Conservation (phyloP, 2,797 vertebrate genomes). For the Pagetopsis macropterus region DNA sequence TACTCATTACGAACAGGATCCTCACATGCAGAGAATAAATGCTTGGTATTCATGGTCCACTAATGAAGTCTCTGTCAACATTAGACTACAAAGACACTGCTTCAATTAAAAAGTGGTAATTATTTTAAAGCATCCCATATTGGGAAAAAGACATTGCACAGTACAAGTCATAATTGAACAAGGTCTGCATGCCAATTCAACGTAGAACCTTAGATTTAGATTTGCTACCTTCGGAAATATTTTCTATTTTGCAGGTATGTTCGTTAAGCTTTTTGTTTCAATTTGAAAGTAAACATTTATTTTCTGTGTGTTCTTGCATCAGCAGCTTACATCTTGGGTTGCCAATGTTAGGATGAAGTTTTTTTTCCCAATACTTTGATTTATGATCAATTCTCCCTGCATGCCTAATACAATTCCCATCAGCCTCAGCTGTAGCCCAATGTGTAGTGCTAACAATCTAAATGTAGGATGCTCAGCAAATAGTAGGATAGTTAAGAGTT, state of each 20-base stretch:
- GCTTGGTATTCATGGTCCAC: neutral
- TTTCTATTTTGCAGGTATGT: neutral
- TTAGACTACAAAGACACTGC: neutral
- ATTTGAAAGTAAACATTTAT: neutral
- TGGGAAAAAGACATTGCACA: neutral
- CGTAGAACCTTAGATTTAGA: neutral
- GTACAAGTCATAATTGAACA: neutral
- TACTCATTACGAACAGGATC: constrained; percentile 24
- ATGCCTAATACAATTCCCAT: neutral
- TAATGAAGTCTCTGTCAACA: neutral
- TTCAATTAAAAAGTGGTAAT: neutral
- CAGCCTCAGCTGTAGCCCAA: neutral
- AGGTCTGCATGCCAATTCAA: neutral
- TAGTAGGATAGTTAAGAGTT: neutral
- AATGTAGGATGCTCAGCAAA: neutral
- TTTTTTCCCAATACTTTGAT: neutral
- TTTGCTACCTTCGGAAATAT: neutral
- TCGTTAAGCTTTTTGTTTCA: neutral
- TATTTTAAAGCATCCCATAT: neutral
- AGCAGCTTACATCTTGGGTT: neutral
- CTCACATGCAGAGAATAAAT: constrained; percentile 13
- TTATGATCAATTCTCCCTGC: neutral
- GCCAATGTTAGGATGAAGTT: neutral
- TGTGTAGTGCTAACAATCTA: neutral
- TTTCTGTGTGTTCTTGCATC: neutral